These are phyloP conservation scores for Tragopan temminckii DNA, from an alignment of 2,797 vertebrate genomes.

Conservation along the genomic window DNA sequence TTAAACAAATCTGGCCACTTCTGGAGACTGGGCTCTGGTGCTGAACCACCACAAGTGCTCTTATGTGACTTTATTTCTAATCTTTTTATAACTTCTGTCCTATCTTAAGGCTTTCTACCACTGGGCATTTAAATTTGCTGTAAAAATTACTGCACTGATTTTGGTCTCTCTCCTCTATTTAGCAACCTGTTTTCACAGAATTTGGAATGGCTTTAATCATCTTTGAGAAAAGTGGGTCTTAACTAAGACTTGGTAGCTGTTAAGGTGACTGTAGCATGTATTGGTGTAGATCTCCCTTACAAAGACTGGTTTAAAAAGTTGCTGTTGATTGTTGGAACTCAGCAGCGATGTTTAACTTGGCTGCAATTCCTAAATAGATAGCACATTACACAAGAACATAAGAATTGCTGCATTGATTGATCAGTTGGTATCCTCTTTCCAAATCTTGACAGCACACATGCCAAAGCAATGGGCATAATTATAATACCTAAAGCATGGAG, in stretches of 20 bases:
- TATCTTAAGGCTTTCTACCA: not conserved
- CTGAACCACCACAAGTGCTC: accelerated
- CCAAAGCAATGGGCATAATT: not conserved
- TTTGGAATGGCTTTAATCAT: not conserved
- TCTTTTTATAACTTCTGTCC: not conserved
- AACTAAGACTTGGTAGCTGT: not conserved
- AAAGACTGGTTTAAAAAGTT: not conserved
- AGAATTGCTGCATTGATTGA: conserved; percentile 29
- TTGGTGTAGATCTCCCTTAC: not conserved
- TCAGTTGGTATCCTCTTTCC: conserved; percentile 32
- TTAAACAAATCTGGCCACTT: not conserved
- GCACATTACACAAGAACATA: not conserved
- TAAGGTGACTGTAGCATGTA: not conserved
- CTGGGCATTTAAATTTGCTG: not conserved
- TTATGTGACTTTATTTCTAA: not conserved
- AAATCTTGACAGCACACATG: not conserved
- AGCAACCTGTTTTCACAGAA: not conserved
- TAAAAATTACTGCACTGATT: not conserved
- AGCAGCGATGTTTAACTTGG: not conserved
- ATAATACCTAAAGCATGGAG: not conserved
- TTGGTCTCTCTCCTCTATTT: not conserved
- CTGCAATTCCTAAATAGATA: not conserved
- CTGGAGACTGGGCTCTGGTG: not conserved
- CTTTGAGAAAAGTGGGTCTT: not conserved
- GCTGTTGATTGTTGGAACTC: not conserved